phyloP scores from a whole-genome alignment of 2,113 vertebrate genomes.

The Marmota monax region DNA sequence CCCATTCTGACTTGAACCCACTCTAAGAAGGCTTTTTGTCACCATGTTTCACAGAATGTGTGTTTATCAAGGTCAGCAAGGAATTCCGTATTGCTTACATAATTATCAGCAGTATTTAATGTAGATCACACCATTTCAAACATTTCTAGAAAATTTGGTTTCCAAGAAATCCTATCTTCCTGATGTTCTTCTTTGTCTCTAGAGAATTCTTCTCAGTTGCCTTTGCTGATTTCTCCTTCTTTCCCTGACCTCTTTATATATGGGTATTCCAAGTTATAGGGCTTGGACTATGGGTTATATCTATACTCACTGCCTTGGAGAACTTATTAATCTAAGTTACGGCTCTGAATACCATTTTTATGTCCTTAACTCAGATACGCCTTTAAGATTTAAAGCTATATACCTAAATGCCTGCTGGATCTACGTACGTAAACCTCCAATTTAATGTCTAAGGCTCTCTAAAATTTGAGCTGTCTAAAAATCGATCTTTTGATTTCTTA shows the following conservation, averaged over 20 bases:
- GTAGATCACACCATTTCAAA: neutral
- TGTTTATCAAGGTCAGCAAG: neutral
- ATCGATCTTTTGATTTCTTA: neutral
- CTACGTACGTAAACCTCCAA: neutral
- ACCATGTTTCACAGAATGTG: neutral
- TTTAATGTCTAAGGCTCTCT: neutral
- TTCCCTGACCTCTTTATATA: neutral
- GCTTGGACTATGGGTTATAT: neutral
- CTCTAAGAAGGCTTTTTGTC: neutral
- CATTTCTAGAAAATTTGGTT: conserved; percentile 10
- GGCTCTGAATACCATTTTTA: neutral
- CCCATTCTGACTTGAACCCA: neutral
- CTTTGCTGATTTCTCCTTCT: neutral
- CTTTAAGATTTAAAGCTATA: neutral
- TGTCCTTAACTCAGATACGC: neutral
- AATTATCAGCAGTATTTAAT: neutral
- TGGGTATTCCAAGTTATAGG: neutral
- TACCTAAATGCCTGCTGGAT: neutral
- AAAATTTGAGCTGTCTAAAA: conserved; percentile 9
- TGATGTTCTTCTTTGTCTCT: neutral
- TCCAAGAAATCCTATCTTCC: neutral
- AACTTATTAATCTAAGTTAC: neutral
- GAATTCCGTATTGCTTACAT: neutral
- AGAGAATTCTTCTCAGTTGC: neutral
- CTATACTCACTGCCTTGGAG: neutral